Evolutionary conservation across 2,797 vertebrate genomes (phyloP), one percentile per base, ranked within the genome.

Genomic region (Gila robusta): DNA sequence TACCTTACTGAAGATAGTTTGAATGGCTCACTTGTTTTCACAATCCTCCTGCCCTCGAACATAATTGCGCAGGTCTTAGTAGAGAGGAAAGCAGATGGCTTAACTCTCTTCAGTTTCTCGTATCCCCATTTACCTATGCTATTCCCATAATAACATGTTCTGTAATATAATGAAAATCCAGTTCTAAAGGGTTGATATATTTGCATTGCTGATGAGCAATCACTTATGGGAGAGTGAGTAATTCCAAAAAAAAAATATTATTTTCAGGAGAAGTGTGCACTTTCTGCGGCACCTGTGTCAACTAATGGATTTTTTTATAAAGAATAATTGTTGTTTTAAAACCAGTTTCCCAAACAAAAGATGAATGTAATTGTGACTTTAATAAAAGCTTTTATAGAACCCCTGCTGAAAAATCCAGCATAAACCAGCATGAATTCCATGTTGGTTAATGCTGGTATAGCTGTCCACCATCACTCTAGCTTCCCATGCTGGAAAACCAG

Each of bases 61-160:
- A 62, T 70, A 76, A 59, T 39, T 52, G 78, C 32, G 39, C 62
- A 28, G 6, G 28, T 32, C 64, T 72, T 11, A 23, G 4, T 28
- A 87, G 21, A 87, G 79, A 69, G 59, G 37, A 56, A 86, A 28
- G 19, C 17, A 86, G 26, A 76, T 70, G 62, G 74, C 6, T 47
- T 9, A 44, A 54, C 23, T n/a, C 52, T 76, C 35, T 71, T 37
- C 49, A 49, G 7, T 39, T 26, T 41, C 59, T 78, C 0, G 0
- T 71, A 26, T 12, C 5, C n/a, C 79, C 56, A 74, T 79, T 86
- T 76, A 79, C 10, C 64, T 49, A 5, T 70, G 35, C 59, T 79
- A 21, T 86, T 84, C 77, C 9, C 82, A 84, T 28, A 78, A 67
- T 56, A 76, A 39, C 37, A 41, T 28, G 41, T 84, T 67, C 52